Evolutionary conservation across 2,888 invertebrate genomes (phyloP), one percentile per base, ranked within the genome.

Genomic region (Diplazon laetatorius): DNA sequence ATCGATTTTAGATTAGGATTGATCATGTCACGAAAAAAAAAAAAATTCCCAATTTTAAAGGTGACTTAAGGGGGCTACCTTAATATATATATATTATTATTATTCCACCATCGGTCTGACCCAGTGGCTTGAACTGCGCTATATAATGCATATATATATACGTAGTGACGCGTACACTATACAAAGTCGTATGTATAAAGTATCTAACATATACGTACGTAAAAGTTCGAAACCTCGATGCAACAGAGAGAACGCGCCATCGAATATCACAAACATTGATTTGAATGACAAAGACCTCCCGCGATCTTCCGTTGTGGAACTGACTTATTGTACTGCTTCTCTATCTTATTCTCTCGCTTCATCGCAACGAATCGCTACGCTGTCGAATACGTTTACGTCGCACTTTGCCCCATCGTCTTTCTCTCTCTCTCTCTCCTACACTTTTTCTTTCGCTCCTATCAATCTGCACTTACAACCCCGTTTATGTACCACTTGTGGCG

Each of bases 211-310:
- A 80, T 76, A 65, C 79, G 74, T 74, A 74, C 81, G 85, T 85
- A 84, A 68, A 75, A 86, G 83, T 82, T 81, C 81, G 82, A 79
- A 80, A 78, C 81, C 79, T 84, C 85, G 85, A 86, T 83, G 82
- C 81, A 80, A 75, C 77, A 82, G 74, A 44, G 82, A 80, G 82
- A 82, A 84, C 82, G 84, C 83, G 83, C 85, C 85, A 86, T 86
- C 86, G 87, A 87, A 87, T 88, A 89, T 89, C 87, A 85, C 88
- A 89, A 90, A 89, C 89, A 90, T 89, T 86, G 89, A 89, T 90
- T 90, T 90, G 87, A 89, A 90, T 90, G 84, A 90, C 89, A 90
- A 90, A 88, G 87, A 85, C 85, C 89, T 85, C 88, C 88, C 87
- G 88, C 87, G 85, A 87, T 86, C 86, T 84, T 79, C 85, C 59